Evolutionary conservation across 2,888 invertebrate species (phyloP).

Genomic region (Oasisia sp.): DNA sequence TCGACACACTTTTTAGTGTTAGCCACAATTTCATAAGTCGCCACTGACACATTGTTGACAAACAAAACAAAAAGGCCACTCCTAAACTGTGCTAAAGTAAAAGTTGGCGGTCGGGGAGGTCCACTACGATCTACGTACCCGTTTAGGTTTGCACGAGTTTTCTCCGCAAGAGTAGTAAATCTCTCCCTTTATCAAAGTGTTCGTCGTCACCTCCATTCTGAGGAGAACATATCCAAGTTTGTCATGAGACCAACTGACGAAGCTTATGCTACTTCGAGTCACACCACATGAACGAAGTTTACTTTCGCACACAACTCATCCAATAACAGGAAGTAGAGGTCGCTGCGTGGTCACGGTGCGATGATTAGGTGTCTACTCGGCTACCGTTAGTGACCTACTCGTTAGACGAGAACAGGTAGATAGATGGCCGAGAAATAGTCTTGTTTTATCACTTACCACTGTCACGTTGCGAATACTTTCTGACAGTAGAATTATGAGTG

Average conservation of each 20-base stretch:
- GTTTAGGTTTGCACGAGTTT: conserved; percentile 7
- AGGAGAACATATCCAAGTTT: neutral
- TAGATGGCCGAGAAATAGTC: no score
- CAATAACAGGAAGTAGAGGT: no score
- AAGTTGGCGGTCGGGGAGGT: neutral
- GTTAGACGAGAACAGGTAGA: no score
- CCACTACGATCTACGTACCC: neutral
- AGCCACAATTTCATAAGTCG: no score
- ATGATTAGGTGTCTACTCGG: no score
- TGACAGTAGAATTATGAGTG: no score
- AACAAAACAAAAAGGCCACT: neutral
- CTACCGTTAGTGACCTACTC: no score
- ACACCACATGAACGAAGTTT: neutral
- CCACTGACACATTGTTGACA: no score
- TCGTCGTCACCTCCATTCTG: neutral
- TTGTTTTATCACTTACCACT: no score
- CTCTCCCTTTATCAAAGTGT: neutral
- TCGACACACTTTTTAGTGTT: no score
- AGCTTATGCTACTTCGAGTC: neutral
- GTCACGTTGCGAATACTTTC: no score
- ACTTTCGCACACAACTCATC: neutral
- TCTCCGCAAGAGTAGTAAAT: neutral
- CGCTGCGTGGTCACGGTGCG: no score
- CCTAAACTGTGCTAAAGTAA: neutral
- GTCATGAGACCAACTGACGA: neutral